Evolutionary conservation across 2,888 invertebrate genomes (phyloP).

Genomic region (Agrilus biguttatus): DNA sequence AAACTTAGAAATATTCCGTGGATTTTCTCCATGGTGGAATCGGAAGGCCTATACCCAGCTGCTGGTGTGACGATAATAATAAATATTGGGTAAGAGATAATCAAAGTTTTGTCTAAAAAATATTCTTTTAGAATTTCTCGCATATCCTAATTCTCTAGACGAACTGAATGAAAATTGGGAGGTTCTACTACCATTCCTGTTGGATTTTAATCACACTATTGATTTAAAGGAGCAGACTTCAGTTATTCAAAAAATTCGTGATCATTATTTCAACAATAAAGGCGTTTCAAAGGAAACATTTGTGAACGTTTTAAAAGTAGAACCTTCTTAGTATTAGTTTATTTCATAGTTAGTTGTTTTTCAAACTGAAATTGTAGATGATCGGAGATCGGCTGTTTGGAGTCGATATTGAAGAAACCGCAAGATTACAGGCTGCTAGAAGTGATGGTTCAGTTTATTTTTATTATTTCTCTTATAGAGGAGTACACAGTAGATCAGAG

Average conservation of each 20-base stretch:
- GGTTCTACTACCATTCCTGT: constrained; percentile 23
- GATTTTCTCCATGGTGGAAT: constrained; percentile 49
- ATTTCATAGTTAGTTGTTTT: not conserved
- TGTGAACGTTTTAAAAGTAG: constrained; percentile 17
- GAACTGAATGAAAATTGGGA: constrained; percentile 25
- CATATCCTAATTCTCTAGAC: constrained; percentile 16
- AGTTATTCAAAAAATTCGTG: constrained; percentile 21
- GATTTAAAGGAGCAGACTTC: constrained; percentile 11
- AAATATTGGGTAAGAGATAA: no score
- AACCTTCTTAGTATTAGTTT: not conserved
- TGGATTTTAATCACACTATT: constrained; percentile 28
- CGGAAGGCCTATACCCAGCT: constrained; percentile 62
- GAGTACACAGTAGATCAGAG: constrained; percentile 41
- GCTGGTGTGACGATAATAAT: constrained; percentile 36
- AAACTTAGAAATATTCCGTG: constrained; percentile 52
- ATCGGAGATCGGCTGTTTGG: constrained; percentile 51
- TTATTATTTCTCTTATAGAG: constrained; percentile 49
- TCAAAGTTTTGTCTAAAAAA: not conserved
- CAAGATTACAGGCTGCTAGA: constrained; percentile 40
- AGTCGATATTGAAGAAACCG: constrained; percentile 42
- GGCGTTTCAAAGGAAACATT: constrained; percentile 19
- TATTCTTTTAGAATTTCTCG: constrained; percentile 21
- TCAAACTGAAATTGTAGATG: constrained; percentile 29
- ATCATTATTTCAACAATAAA: constrained; percentile 22
- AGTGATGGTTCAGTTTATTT: constrained; percentile 46